Conservation (phyloP, 1,140 invertebrate species). For the Piezodorus guildinii region DNA sequence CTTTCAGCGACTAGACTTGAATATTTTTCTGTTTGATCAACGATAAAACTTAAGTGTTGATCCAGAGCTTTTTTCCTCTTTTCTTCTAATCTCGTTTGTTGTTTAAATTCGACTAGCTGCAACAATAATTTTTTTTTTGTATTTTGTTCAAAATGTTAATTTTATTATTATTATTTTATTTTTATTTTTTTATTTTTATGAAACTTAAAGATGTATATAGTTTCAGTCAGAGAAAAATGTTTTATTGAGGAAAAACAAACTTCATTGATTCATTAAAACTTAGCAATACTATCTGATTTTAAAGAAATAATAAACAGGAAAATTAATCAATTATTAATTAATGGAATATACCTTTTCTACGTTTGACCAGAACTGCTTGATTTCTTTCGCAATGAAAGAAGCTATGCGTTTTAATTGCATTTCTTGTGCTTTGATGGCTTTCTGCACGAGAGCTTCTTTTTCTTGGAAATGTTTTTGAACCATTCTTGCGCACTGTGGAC, state of each 20-base stretch:
- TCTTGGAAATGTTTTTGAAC: conserved; percentile 94
- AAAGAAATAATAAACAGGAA: too few relatives aligned
- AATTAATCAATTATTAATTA: too few relatives aligned
- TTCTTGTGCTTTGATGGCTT: conserved; percentile 85
- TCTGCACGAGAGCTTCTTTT: conserved; percentile 74
- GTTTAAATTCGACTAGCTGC: conserved; percentile 86
- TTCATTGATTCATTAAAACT: too few relatives aligned
- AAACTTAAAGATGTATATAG: too few relatives aligned
- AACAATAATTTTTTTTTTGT: too few relatives aligned
- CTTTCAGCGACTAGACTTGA: conserved; percentile 79
- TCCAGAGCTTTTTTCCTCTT: conserved; percentile 92
- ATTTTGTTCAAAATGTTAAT: too few relatives aligned
- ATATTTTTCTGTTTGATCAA: conserved; percentile 97
- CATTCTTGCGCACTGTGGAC: conserved; percentile 57
- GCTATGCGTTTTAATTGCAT: conserved; percentile 76
- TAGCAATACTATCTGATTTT: too few relatives aligned
- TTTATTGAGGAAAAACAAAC: too few relatives aligned
- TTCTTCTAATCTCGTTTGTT: conserved; percentile 82
- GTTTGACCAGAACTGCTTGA: conserved; percentile 91
- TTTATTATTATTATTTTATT: too few relatives aligned
- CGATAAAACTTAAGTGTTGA: conserved; percentile 95
- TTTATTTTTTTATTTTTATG: too few relatives aligned
- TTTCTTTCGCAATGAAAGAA: conserved; percentile 79
- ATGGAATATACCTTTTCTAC: conserved; percentile 69
- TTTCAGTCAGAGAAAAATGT: too few relatives aligned